Conservation (phyloP, 1,140 invertebrate genomes). For the Cotesia chilonis region DNA sequence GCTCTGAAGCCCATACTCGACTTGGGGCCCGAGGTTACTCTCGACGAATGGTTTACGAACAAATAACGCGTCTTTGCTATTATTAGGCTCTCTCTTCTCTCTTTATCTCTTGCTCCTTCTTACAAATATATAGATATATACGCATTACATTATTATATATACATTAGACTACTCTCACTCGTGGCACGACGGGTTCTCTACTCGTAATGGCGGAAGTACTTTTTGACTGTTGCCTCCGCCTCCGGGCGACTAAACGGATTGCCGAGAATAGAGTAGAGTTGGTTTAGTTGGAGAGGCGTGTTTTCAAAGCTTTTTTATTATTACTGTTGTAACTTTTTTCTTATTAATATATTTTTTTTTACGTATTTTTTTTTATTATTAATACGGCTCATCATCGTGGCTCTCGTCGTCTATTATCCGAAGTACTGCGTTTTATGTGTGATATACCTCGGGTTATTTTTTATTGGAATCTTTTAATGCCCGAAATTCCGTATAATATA, state of each 20-base stretch:
- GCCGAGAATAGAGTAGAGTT: slow-evolving; percentile 30
- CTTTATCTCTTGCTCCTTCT: slow-evolving; percentile 33
- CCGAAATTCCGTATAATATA: too few relatives aligned
- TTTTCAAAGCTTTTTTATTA: slow-evolving; percentile 23
- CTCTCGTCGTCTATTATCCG: too few relatives aligned
- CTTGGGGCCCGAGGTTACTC: slow-evolving; percentile 7
- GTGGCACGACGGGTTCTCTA: slow-evolving; percentile 1
- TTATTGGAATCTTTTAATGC: too few relatives aligned
- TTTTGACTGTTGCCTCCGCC: slow-evolving; percentile 32
- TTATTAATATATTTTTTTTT: neutral
- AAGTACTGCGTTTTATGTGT: too few relatives aligned
- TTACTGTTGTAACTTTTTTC: neutral
- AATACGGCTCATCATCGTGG: neutral
- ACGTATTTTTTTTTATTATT: neutral
- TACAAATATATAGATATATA: neutral
- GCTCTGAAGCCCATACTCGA: too few relatives aligned
- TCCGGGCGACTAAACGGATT: slow-evolving; percentile 28
- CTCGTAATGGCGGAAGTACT: slow-evolving; percentile 40
- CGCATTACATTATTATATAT: neutral
- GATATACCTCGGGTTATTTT: too few relatives aligned
- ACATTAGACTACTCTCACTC: neutral
- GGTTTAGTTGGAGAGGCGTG: neutral
- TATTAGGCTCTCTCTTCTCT: neutral
- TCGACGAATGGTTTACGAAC: slow-evolving; percentile 32
- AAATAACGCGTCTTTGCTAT: slow-evolving; percentile 29